Base-by-base conservation (phyloP, 1,140 invertebrate genomes). In the Lerema accius region DNA sequence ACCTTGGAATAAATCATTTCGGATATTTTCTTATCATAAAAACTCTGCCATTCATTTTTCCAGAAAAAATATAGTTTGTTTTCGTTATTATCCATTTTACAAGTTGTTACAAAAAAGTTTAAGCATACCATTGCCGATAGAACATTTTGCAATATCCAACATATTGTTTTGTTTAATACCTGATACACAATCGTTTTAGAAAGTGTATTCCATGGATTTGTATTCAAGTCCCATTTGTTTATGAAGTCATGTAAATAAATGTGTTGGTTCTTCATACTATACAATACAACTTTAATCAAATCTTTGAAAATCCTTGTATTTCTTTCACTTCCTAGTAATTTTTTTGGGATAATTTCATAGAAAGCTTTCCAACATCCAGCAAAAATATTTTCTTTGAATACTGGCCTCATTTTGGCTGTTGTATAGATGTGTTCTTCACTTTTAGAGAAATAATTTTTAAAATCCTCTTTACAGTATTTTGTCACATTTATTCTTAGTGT, bases 81-180 rank as follows among this genome's bases (percentile, higher is more conserved):
- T 56, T 91, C 83, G 78, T 92, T 84, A 7, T 71, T 46, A 61
- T 90, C 79, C n/a, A 86, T 55, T 82, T 88, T 90, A 46, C 86
- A 83, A 43, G 85, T 86, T 10, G 91, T 91, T 3, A 92, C 80
- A 78, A 87, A 89, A 74, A 90, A 92, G 40, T 86, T 89, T 15
- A 91, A 68, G 15, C 69, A 78, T 51, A 92, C 78, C 13, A 91
- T 84, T 37, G 84, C 63, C 14, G 88, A 81, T 48, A 91, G 59
- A 58, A 90, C 62, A 71, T 82, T 73, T 76, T 78, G 78, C 2
- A 82, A 60, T 42, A 92, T 68, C 85, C 89, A 92, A 37, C 69
- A 7, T 3, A 89, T 7, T 49, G 84, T 70, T 51, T 63, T 70
- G 39, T 58, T 56, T 17, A 91, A 65, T 53, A 89, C 60, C 50